These are phyloP conservation scores for Arctia plantaginis DNA, from an alignment of 2,888 invertebrate genomes.

Conservation along the genomic window DNA sequence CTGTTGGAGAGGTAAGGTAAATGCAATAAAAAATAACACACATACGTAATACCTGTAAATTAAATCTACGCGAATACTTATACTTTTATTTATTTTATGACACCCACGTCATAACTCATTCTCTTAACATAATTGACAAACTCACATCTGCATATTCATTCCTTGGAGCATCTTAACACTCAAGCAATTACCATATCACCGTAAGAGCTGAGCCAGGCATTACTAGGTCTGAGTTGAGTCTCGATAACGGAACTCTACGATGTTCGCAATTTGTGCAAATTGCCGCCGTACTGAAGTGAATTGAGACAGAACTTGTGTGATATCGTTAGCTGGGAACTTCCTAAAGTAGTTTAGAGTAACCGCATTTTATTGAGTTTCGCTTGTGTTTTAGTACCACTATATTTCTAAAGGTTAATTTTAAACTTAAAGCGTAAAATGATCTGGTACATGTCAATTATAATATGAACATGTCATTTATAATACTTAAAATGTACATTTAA, in stretches of 20 bases:
- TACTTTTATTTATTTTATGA: background rate
- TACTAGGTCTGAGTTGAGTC: constrained; percentile 41
- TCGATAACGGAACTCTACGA: constrained; percentile 65
- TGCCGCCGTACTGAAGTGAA: constrained; percentile 66
- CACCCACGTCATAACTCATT: constrained; percentile 18
- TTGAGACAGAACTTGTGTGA: constrained; percentile 65
- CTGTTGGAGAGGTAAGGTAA: no score
- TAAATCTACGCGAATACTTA: background rate
- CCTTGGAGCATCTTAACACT: constrained; percentile 47
- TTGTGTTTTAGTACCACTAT: constrained; percentile 17
- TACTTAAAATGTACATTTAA: background rate
- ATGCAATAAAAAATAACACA: no score
- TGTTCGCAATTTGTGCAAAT: constrained; percentile 75
- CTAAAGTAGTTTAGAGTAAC: constrained; percentile 49
- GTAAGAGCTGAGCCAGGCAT: constrained; percentile 36
- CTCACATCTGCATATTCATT: constrained; percentile 20
- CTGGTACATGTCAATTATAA: background rate
- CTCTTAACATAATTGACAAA: constrained; percentile 21
- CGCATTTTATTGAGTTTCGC: constrained; percentile 41
- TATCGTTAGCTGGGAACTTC: constrained; percentile 66
- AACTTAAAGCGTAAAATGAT: background rate
- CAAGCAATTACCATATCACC: constrained; percentile 51
- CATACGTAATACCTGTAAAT: no score
- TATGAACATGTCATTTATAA: background rate
- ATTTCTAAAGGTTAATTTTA: background rate